Conservation (phyloP, 2,113 vertebrate genomes). For the Ondatra zibethicus region DNA sequence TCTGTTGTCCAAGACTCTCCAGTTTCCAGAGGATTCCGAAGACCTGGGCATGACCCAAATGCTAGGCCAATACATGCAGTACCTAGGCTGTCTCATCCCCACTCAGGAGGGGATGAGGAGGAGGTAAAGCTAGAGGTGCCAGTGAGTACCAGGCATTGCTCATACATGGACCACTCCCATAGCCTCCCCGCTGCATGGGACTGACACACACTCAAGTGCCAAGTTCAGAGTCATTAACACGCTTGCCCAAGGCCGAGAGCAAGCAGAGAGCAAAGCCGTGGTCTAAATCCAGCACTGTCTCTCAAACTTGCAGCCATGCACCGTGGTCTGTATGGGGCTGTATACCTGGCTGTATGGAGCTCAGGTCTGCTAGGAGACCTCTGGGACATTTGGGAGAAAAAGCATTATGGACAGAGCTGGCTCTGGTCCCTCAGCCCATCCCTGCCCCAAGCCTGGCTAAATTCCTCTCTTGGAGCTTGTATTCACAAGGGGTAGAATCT, state of each 20-base stretch:
- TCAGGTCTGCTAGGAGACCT: background rate
- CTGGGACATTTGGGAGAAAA: background rate
- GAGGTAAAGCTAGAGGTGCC: background rate
- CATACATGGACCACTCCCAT: background rate
- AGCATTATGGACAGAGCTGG: background rate
- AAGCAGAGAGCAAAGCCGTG: background rate
- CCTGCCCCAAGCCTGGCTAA: background rate
- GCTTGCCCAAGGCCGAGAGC: background rate
- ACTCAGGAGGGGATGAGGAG: background rate
- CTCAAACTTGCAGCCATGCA: rapidly evolving
- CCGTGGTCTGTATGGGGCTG: background rate
- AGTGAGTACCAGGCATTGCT: background rate
- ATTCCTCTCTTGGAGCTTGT: background rate
- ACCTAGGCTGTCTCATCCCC: background rate
- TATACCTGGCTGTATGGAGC: too few species aligned
- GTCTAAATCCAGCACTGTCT: background rate
- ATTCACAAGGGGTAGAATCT: background rate
- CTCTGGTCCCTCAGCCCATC: background rate
- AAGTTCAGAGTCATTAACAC: background rate
- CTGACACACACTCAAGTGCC: background rate
- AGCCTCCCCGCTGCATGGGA: background rate
- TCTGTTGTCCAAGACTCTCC: background rate
- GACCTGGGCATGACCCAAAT: background rate
- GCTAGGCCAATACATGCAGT: background rate
- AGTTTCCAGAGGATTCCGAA: background rate